phyloP scores from a whole-genome alignment of 2,888 invertebrate species.

The Acronicta leporina region DNA sequence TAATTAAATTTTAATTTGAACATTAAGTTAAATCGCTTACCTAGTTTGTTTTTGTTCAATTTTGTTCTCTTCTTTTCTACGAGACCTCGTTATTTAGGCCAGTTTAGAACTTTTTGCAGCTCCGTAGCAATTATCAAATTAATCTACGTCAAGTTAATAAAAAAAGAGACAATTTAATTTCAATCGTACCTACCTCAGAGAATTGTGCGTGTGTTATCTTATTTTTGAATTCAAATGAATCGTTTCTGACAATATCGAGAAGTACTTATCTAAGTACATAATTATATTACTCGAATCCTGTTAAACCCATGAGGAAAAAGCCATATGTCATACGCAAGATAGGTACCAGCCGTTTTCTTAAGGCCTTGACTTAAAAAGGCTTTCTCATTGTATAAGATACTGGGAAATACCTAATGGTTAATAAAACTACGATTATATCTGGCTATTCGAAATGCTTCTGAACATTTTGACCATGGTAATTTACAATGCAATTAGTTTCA shows the following conservation, averaged over 20 bases:
- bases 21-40: no score
- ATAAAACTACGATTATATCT: neutral
- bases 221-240: neutral
- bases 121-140: no score
- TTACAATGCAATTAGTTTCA: neutral
- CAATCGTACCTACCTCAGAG: no score
- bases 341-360: neutral
- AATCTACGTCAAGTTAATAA: no score
- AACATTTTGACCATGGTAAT: neutral
- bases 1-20: no score
- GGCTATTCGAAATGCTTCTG: slow-evolving; percentile 1
- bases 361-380: neutral
- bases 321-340: slow-evolving; percentile 3
- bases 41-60: no score
- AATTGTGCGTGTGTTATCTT: no score
- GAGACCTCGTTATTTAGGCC: no score
- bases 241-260: neutral
- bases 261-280: neutral
- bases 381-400: neutral
- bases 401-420: neutral
- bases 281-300: slow-evolving; percentile 15
- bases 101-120: no score
- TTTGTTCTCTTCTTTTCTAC: no score
- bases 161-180: no score
- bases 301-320: slow-evolving; percentile 11